These are phyloP conservation scores for Charanyca ferruginea DNA, from an alignment of 2,888 invertebrate genomes.

Conservation along the genomic window DNA sequence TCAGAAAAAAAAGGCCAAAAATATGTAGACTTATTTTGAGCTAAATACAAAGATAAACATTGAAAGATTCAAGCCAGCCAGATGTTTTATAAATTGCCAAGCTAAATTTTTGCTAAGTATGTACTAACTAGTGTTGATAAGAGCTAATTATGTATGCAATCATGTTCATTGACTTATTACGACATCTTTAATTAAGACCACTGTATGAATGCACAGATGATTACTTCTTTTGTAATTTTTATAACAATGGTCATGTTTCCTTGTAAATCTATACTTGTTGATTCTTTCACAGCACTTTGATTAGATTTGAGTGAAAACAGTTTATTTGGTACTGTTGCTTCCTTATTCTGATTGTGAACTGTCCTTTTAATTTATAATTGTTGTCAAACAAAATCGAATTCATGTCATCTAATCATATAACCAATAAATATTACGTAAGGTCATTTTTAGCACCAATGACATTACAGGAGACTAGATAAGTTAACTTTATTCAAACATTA, in stretches of 20 bases:
- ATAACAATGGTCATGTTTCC: conserved; percentile 67
- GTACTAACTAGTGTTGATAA: conserved; percentile 27
- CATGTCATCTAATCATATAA: no score
- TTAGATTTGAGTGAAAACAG: conserved; percentile 22
- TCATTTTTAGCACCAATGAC: no score
- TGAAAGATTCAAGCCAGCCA: conserved; percentile 8
- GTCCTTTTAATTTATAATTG: not conserved
- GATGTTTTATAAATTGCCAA: not conserved
- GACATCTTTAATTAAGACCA: conserved; percentile 30
- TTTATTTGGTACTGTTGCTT: not conserved
- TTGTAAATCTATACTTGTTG: conserved; percentile 57
- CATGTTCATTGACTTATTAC: conserved; percentile 31
- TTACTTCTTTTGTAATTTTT: conserved; percentile 53
- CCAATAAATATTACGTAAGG: no score
- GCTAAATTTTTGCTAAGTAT: conserved; percentile 1
- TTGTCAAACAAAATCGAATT: no score
- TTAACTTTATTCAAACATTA: no score
- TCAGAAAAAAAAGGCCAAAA: conserved; percentile 9
- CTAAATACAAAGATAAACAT: conserved; percentile 21
- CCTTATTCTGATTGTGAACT: not conserved
- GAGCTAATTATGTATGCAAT: conserved; percentile 15
- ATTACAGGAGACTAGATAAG: no score
- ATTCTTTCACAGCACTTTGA: conserved; percentile 22
- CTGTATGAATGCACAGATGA: conserved; percentile 24
- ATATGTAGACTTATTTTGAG: conserved; percentile 15